A percentile compares a stretch with the other conserved stretches of the same genome.
phyloP scores from a whole-genome alignment of 2,888 invertebrate genomes.

The Diloba caeruleocephala region DNA sequence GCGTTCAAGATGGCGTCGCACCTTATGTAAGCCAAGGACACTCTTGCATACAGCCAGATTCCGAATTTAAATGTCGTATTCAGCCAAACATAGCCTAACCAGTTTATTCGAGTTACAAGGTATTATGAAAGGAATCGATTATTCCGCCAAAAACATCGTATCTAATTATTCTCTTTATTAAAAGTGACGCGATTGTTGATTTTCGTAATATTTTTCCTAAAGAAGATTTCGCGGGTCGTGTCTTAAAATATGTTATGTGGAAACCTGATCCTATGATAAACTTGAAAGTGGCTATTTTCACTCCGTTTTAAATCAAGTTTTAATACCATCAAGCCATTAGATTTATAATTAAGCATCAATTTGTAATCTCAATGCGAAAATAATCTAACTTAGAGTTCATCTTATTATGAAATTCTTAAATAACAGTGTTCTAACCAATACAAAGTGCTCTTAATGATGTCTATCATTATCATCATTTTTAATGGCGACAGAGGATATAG shows the following conservation, averaged over 20 bases:
- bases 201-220: conserved; percentile 6
- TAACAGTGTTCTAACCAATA: not conserved
- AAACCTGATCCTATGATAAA: too few species aligned
- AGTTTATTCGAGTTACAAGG: conserved; percentile 35
- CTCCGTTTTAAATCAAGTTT: not conserved
- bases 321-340: too few species aligned
- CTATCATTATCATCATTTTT: too few species aligned
- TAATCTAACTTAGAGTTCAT: not conserved
- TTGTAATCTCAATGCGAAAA: too few species aligned
- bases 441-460: not conserved
- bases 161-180: conserved; percentile 31
- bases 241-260: too few species aligned
- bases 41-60: conserved; percentile 57
- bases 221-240: not conserved
- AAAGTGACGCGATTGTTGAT: not conserved
- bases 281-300: not conserved
- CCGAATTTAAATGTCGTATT: conserved; percentile 61
- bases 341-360: too few species aligned
- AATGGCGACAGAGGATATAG: too few species aligned
- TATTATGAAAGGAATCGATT: conserved; percentile 42
- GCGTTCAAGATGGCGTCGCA: conserved; percentile 75
- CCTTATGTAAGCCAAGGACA: conserved; percentile 74
- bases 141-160: conserved; percentile 38
- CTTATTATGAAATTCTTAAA: not conserved
- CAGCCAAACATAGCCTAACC: conserved; percentile 39